Evolutionary conservation across 2,888 invertebrate species (phyloP), one percentile per base, ranked within the genome.

Genomic region (Conops quadrifasciatus): DNA sequence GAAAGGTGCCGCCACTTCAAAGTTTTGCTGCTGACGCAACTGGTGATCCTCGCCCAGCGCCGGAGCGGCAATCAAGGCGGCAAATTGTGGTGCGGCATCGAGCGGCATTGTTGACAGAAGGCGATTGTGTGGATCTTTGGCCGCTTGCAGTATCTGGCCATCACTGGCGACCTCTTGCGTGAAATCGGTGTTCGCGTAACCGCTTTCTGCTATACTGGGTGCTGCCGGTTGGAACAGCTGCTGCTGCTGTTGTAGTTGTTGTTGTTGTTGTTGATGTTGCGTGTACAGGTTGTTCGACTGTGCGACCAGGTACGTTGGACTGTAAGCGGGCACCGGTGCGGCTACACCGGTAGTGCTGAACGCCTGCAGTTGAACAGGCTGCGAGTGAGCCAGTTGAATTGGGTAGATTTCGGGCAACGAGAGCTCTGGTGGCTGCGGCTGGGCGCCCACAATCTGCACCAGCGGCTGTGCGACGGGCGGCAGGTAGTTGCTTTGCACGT

Each of bases 181-280:
- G 15, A 84, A 75, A 72, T 85, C 85, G 1, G 81, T 81, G 59
- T 82, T 81, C 1, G 80, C 80, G 65, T 83, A 84, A 45, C 82
- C 81, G 1, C 80, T 16, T 30, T 66, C 80, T 76, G 72, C 75
- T 9, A 76, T 47, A 11, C 75, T 16, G 53, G 87, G 87, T 67
- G 89, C 79, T 7, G 75, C 67, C 76, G 88, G 88, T 13, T 89
- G 87, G 79, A 89, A 88, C 75, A 89, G 89, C 9, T 89, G 81
- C 15, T 85, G 82, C 7, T 85, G 82, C 73, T 83, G 83, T 36
- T 36, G 36, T 9, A 7, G 36, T 36, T 36, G 36, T 36, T 36
- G 89, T 9, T 89, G 81, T 15, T 85, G 82, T 7, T 85, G 82
- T 63, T 85, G 85, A 71, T 83, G 86, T 73, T 84, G 86, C 4